Conservation (phyloP, 2,797 vertebrate species). For the Pseudochirops cupreus region DNA sequence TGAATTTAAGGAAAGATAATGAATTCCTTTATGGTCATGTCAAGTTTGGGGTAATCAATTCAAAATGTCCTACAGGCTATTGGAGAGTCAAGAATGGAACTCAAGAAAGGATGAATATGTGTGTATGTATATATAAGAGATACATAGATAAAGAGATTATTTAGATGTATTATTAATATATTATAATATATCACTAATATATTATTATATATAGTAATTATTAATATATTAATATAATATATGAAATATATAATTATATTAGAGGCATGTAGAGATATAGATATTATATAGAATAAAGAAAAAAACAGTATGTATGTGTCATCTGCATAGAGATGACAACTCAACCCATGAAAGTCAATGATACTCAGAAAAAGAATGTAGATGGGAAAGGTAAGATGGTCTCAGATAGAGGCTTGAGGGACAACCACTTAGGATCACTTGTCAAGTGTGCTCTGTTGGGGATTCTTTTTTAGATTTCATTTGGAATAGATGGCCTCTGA, state of each 20-base stretch:
- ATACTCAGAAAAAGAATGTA: background rate
- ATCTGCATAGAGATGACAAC: background rate
- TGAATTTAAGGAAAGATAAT: background rate
- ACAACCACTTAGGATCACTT: background rate
- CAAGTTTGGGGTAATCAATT: background rate
- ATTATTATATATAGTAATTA: background rate
- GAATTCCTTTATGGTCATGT: background rate
- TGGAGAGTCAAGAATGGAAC: background rate
- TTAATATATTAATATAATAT: background rate
- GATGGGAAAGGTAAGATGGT: background rate
- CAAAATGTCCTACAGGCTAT: background rate
- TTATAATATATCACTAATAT: background rate
- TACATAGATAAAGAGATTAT: background rate
- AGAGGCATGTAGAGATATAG: background rate
- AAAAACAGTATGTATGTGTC: background rate
- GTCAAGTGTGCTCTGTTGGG: background rate
- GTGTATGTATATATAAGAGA: background rate
- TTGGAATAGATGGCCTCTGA: background rate
- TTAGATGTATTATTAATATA: background rate
- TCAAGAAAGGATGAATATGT: background rate
- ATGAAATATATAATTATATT: too few species aligned
- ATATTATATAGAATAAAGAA: background rate
- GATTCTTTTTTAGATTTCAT: background rate
- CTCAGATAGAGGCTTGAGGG: background rate
- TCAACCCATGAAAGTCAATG: background rate